These are phyloP conservation scores for Pyrochroa serraticornis DNA, from an alignment of 2,888 invertebrate species.

Conservation along the genomic window DNA sequence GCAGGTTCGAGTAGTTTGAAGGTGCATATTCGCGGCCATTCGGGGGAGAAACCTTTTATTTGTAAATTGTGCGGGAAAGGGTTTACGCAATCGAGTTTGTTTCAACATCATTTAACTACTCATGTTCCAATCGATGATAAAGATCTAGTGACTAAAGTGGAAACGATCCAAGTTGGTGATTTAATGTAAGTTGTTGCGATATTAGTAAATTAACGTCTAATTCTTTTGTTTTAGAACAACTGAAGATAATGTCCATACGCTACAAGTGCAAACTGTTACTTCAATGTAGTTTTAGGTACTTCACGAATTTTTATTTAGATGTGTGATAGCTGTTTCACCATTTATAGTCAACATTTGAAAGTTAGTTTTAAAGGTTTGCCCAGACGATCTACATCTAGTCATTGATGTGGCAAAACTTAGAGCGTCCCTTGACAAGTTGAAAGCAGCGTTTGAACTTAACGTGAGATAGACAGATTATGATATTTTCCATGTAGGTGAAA, in stretches of 20 bases:
- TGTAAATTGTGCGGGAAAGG: slow-evolving; percentile 54
- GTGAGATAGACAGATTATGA: too few species aligned
- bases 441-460: too few species aligned
- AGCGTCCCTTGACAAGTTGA: too few species aligned
- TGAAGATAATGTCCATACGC: slow-evolving; percentile 45
- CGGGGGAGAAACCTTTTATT: slow-evolving; percentile 48
- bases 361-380: too few species aligned
- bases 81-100: slow-evolving; percentile 46
- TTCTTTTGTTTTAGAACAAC: slow-evolving; percentile 43
- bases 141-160: slow-evolving; percentile 43
- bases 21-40: slow-evolving; percentile 52
- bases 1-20: slow-evolving; percentile 53
- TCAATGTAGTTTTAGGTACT: slow-evolving; percentile 19
- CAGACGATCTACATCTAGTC: too few species aligned
- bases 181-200: slow-evolving; percentile 49
- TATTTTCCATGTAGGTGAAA: too few species aligned
- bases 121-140: slow-evolving; percentile 41
- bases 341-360: too few species aligned
- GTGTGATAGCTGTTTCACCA: too few species aligned
- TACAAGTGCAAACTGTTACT: slow-evolving; percentile 48
- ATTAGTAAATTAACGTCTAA: not conserved
- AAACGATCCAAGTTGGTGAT: slow-evolving; percentile 53
- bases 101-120: slow-evolving; percentile 48
- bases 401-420: too few species aligned
- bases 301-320: too few species aligned